Conservation (phyloP, 2,888 invertebrate genomes). For the Sinopyrophorus schimmeli region DNA sequence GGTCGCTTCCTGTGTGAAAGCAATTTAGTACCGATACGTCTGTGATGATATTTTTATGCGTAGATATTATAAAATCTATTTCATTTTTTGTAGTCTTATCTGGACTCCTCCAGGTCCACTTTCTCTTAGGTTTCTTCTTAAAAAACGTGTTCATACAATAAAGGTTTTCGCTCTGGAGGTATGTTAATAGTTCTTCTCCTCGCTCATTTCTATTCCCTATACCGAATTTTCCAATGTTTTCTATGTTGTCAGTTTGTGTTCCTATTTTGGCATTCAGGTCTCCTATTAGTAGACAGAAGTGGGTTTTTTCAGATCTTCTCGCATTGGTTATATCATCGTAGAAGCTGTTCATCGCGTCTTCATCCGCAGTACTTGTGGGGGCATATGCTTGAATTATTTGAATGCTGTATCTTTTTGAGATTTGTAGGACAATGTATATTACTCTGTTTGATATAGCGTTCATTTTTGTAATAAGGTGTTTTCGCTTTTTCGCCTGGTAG, state of each 20-base stretch:
- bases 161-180: neutral
- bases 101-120: neutral
- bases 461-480: no score
- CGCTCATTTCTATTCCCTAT: constrained; percentile 1
- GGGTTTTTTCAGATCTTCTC: neutral
- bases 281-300: neutral
- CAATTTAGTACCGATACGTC: neutral
- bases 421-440: no score
- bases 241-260: neutral
- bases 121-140: constrained; percentile 1
- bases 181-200: neutral
- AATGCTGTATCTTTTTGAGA: no score
- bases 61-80: neutral
- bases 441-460: no score
- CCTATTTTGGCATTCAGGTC: neutral
- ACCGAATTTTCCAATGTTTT: constrained; percentile 1
- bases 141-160: neutral
- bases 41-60: neutral
- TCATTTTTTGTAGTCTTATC: neutral
- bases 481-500: no score
- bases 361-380: neutral
- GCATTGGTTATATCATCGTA: neutral
- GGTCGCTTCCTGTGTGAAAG: neutral
- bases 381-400: neutral
- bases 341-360: neutral